A percentile compares a stretch with the other conserved stretches of the same genome.
Conservation (phyloP, 2,888 invertebrate species). For the Lymantria monacha region DNA sequence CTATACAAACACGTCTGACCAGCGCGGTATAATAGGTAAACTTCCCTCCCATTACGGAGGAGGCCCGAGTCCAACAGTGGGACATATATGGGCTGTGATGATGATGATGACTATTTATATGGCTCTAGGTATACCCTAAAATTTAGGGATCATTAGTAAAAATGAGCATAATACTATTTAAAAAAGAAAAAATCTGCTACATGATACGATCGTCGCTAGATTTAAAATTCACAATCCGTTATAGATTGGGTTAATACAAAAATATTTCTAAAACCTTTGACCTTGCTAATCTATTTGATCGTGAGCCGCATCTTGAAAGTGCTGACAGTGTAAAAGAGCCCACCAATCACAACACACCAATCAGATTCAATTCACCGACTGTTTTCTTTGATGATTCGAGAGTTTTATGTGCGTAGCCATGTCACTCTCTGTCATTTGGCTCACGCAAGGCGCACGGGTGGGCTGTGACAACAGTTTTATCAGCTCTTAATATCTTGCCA, state of each 20-base stretch:
- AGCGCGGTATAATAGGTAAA: too few relatives aligned
- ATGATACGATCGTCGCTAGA: too few relatives aligned
- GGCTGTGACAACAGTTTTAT: constrained; percentile 35
- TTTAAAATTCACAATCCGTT: not conserved
- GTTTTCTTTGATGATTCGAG: constrained; percentile 69
- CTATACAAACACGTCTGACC: too few relatives aligned
- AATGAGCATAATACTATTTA: too few relatives aligned
- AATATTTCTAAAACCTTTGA: constrained; percentile 33
- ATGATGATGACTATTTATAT: too few relatives aligned
- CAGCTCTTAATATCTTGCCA: constrained; percentile 24
- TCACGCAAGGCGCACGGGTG: constrained; percentile 50
- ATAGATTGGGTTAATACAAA: constrained; percentile 12
- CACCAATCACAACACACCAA: constrained; percentile 59
- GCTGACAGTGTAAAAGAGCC: constrained; percentile 50
- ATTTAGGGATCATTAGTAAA: too few relatives aligned
- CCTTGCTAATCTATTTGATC: constrained; percentile 51
- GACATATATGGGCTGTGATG: too few relatives aligned
- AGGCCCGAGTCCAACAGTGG: too few relatives aligned
- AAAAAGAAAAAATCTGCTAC: too few relatives aligned
- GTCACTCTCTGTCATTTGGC: constrained; percentile 46
- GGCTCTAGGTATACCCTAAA: too few relatives aligned
- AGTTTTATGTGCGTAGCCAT: constrained; percentile 46
- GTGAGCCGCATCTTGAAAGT: constrained; percentile 37
- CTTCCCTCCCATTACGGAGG: too few relatives aligned
- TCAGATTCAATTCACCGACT: constrained; percentile 64